phyloP scores from a whole-genome alignment of 2,797 vertebrate species.

The Pipistrellus pygmaeus region DNA sequence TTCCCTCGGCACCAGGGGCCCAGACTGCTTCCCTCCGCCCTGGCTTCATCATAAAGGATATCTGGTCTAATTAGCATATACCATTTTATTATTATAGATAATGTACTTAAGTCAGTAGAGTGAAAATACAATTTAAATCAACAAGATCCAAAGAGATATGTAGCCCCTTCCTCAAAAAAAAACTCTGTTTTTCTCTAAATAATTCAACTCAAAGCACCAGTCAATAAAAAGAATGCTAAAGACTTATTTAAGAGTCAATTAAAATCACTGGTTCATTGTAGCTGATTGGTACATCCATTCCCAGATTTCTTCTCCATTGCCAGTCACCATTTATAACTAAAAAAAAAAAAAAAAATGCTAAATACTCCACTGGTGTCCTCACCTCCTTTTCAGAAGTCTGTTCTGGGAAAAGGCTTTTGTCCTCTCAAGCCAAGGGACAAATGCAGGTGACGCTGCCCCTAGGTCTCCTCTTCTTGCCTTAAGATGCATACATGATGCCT shows the following conservation, averaged over 20 bases:
- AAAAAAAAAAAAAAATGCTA: neutral
- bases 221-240: constrained; percentile 60
- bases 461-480: constrained; percentile 11
- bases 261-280: neutral
- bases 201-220: constrained; percentile 61
- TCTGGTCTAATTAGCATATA: no score
- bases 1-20: no score
- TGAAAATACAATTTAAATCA: constrained; percentile 62
- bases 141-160: constrained; percentile 7
- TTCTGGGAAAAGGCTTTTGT: constrained; percentile 42
- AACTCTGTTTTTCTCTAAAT: constrained; percentile 47
- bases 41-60: no score
- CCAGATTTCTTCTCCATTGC: constrained; percentile 48
- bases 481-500: neutral
- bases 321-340: constrained; percentile 33
- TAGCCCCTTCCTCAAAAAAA: constrained; percentile 36
- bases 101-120: constrained; percentile 60
- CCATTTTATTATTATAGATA: neutral
- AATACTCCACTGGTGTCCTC: constrained; percentile 22
- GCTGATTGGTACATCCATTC: neutral
- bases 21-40: no score
- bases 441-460: neutral
- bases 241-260: constrained; percentile 25
- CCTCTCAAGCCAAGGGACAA: constrained; percentile 40
- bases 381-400: constrained; percentile 24